phyloP scores from a whole-genome alignment of 1,140 invertebrate genomes.

The Drosophila kurseongensis region DNA sequence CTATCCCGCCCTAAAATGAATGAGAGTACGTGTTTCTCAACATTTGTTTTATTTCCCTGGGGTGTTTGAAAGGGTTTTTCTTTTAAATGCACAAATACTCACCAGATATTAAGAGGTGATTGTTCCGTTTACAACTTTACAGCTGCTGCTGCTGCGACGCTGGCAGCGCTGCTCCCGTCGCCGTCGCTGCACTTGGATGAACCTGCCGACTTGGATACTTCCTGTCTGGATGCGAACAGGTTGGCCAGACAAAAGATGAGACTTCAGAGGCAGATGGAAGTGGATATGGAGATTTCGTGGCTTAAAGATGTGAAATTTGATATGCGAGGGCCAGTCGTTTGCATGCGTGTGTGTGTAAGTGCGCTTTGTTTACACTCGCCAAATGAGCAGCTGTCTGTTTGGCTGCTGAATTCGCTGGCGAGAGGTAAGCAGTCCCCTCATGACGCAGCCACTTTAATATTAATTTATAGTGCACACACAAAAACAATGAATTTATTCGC shows the following conservation, averaged over 20 bases:
- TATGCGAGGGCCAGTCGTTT: constrained; percentile 42
- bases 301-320: constrained; percentile 63
- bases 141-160: constrained; percentile 47
- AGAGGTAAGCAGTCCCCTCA: constrained; percentile 50
- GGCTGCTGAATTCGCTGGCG: constrained; percentile 48
- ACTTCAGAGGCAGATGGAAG: constrained; percentile 12
- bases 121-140: constrained; percentile 27
- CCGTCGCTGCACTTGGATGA: constrained; percentile 68
- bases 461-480: constrained; percentile 58
- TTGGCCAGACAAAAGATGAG: constrained; percentile 63
- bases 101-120: constrained; percentile 27
- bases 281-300: constrained; percentile 20
- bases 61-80: constrained; percentile 5
- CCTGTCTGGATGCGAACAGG: constrained; percentile 72
- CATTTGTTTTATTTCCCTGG: constrained; percentile 16
- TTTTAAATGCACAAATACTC: constrained; percentile 23
- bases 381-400: constrained; percentile 63
- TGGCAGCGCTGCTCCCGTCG: constrained; percentile 45
- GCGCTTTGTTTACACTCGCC: constrained; percentile 75
- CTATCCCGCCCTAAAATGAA: constrained; percentile 17
- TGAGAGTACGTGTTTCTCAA: background rate
- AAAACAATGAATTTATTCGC: constrained; percentile 45
- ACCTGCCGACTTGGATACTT: constrained; percentile 40
- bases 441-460: constrained; percentile 61
- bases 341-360: constrained; percentile 32